Percentiles rank a stretch among this genome's conserved stretches.
Conservation (phyloP, 2,797 vertebrate genomes). For the Manis crassicaudata region DNA sequence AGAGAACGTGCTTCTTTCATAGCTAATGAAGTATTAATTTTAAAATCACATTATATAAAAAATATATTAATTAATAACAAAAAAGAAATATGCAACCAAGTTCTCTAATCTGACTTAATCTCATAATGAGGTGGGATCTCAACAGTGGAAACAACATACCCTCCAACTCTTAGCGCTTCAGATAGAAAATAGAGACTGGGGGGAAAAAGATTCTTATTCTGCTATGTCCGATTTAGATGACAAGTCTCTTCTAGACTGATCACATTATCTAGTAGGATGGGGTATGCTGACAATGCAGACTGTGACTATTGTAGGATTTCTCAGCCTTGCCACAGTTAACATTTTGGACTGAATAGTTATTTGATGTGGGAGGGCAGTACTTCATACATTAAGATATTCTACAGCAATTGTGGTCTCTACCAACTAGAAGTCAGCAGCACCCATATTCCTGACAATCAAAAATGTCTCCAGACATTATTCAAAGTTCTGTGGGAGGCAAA, state of each 20-base stretch:
- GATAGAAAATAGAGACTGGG: neutral
- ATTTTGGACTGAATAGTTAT: neutral
- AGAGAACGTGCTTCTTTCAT: neutral
- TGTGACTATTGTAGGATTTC: neutral
- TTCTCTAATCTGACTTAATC: neutral
- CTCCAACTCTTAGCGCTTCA: neutral
- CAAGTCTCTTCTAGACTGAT: neutral
- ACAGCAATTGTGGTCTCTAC: neutral
- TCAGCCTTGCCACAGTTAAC: neutral
- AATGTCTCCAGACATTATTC: neutral
- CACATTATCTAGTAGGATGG: neutral
- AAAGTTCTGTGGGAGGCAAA: neutral
- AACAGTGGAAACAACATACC: neutral
- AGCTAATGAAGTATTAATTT: neutral
- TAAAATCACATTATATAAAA: neutral
- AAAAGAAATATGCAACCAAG: neutral
- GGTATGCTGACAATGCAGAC: neutral
- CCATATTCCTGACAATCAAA: neutral
- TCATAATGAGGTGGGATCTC: neutral
- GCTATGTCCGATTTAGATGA: neutral
- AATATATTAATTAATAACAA: neutral
- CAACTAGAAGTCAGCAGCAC: neutral
- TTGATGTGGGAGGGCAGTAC: neutral
- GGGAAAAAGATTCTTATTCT: accelerated
- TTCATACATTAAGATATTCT: neutral